phyloP scores from a whole-genome alignment of 2,888 invertebrate species.

The Agrilus mali region DNA sequence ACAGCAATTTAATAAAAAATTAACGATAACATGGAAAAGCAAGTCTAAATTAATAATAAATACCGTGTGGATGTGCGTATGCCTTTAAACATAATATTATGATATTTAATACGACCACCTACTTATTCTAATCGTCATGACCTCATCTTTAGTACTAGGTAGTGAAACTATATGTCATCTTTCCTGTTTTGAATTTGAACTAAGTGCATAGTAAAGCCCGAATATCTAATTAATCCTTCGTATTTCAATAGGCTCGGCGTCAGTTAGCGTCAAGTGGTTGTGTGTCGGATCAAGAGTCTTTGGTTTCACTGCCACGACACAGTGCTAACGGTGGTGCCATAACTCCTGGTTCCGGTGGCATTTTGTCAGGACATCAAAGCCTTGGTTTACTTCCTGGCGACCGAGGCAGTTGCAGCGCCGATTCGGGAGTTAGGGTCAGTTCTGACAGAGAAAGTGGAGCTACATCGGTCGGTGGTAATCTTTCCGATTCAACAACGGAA shows the following conservation, averaged over 20 bases:
- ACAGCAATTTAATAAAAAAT: too few species aligned
- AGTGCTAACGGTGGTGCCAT: slow-evolving; percentile 49
- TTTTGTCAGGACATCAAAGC: slow-evolving; percentile 38
- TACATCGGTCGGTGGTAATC: slow-evolving; percentile 70
- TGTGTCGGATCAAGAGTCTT: slow-evolving; percentile 68
- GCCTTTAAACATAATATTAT: too few species aligned
- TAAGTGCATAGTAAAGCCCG: too few species aligned
- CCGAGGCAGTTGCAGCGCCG: slow-evolving; percentile 75
- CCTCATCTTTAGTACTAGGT: too few species aligned
- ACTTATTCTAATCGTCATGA: too few species aligned
- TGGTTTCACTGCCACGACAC: slow-evolving; percentile 53
- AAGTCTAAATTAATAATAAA: too few species aligned
- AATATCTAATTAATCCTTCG: too few species aligned
- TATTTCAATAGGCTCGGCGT: slow-evolving; percentile 44
- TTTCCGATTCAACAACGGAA: slow-evolving; percentile 68
- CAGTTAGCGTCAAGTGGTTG: slow-evolving; percentile 68
- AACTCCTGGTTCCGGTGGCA: slow-evolving; percentile 43
- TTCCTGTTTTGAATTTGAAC: too few species aligned
- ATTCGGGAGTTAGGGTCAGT: slow-evolving; percentile 73
- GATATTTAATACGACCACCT: too few species aligned
- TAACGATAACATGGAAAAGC: too few species aligned
- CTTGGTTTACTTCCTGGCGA: slow-evolving; percentile 45
- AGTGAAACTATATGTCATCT: too few species aligned
- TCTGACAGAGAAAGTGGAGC: slow-evolving; percentile 72
- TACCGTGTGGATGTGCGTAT: too few species aligned